phyloP scores from a whole-genome alignment of 2,888 invertebrate genomes.

The Cerastis rubricosa region DNA sequence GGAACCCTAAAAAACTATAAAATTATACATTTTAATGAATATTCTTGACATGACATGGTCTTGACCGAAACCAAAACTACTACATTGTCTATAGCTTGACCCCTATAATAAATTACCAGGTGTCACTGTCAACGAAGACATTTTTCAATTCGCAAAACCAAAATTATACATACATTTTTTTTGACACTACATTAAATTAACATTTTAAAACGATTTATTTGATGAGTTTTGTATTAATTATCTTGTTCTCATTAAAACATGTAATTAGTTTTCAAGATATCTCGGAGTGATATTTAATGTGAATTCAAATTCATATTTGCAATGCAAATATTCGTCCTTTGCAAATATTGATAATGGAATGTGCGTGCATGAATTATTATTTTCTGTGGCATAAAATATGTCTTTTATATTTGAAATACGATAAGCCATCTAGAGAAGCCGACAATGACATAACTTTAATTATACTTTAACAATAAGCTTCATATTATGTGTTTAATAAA shows the following conservation, averaged over 20 bases:
- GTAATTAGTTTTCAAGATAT: conserved; percentile 33
- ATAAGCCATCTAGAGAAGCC: conserved; percentile 3
- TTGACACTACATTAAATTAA: conserved; percentile 37
- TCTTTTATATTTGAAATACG: not conserved
- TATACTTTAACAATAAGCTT: not conserved
- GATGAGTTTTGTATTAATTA: conserved; percentile 40
- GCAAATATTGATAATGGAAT: conserved; percentile 38
- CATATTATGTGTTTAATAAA: conserved; percentile 3
- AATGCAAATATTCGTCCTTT: conserved; percentile 45
- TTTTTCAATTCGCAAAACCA: conserved; percentile 32
- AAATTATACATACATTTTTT: conserved; percentile 19
- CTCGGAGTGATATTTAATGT: conserved; percentile 23
- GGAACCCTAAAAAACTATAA: not conserved
- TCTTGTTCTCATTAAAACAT: conserved; percentile 24
- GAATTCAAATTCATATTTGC: conserved; percentile 36
- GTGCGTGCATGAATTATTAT: conserved; percentile 18
- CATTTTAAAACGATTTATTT: conserved; percentile 17
- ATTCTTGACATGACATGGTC: conserved; percentile 3
- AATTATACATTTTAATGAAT: not conserved
- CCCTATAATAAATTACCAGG: conserved; percentile 17
- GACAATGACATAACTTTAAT: not conserved
- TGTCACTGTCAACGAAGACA: conserved; percentile 26
- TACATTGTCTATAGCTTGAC: conserved; percentile 6
- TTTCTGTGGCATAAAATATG: conserved; percentile 7
- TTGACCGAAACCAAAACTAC: conserved; percentile 21